These are phyloP conservation scores for Struthio camelus DNA, from an alignment of 2,113 vertebrate genomes.

Conservation along the genomic window DNA sequence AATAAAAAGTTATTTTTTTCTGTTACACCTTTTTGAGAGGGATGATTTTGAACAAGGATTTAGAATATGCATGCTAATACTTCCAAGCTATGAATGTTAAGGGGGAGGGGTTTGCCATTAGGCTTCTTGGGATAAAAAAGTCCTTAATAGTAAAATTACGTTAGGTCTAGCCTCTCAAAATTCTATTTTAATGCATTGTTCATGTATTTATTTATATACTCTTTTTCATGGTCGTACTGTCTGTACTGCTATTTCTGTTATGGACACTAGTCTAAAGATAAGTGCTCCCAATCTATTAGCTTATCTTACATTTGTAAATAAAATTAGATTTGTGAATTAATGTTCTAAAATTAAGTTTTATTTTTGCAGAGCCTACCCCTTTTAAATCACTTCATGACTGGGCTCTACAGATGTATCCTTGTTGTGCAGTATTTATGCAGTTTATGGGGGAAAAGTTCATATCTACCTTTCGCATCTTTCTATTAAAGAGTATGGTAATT, in stretches of 20 bases:
- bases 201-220: background rate
- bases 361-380: conserved; percentile 73
- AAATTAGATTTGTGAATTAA: background rate
- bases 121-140: background rate
- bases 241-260: background rate
- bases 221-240: background rate
- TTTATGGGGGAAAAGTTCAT: conserved; percentile 21
- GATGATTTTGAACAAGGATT: background rate
- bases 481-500: background rate
- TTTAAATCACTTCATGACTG: conserved; percentile 75
- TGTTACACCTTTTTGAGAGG: background rate
- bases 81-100: background rate
- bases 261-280: background rate
- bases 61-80: background rate
- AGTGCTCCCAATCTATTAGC: background rate
- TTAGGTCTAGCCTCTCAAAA: background rate
- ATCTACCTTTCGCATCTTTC: background rate
- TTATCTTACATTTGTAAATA: background rate
- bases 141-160: background rate
- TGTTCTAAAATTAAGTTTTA: conserved; percentile 49
- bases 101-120: background rate
- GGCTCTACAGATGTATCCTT: conserved; percentile 80
- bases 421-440: background rate
- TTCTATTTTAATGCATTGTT: background rate
- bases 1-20: background rate